Evolutionary conservation across 2,888 invertebrate species (phyloP).

Genomic region (Yponomeuta plumbellus): DNA sequence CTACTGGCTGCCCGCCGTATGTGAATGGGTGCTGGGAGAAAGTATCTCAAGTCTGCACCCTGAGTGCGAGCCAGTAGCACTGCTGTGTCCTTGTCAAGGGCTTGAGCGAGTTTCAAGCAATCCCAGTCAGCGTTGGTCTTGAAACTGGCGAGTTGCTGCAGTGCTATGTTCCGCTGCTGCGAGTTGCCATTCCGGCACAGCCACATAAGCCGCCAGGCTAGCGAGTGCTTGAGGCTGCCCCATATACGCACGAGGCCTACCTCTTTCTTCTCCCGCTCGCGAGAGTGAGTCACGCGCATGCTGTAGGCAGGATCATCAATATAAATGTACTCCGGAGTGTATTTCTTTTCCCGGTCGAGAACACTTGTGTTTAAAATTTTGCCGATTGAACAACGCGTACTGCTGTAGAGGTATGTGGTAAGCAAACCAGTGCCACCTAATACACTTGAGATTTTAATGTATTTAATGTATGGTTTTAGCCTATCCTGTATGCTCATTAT

Average conservation of each 20-base stretch:
- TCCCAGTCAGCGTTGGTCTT: constrained; percentile 82
- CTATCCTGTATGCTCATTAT: constrained; percentile 50
- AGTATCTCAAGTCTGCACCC: constrained; percentile 83
- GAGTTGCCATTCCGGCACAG: constrained; percentile 80
- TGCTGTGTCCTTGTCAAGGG: constrained; percentile 85
- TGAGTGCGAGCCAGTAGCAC: constrained; percentile 84
- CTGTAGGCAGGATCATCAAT: constrained; percentile 62
- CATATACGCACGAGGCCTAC: constrained; percentile 64
- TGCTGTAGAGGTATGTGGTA: constrained; percentile 46
- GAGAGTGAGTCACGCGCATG: constrained; percentile 42
- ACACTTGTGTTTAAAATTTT: constrained; percentile 57
- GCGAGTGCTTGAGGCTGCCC: constrained; percentile 79
- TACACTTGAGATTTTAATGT: constrained; percentile 43
- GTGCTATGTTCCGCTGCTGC: constrained; percentile 78
- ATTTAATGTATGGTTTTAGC: constrained; percentile 41
- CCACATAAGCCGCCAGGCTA: constrained; percentile 81
- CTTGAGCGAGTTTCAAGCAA: constrained; percentile 85
- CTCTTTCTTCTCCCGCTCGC: constrained; percentile 41
- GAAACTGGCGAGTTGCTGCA: constrained; percentile 79
- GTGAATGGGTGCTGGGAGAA: constrained; percentile 81
- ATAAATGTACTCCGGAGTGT: constrained; percentile 61
- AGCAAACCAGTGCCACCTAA: constrained; percentile 42
- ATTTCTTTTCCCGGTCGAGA: constrained; percentile 59
- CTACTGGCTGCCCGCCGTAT: constrained; percentile 54
- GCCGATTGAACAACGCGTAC: constrained; percentile 42